phyloP scores from a whole-genome alignment of 2,797 vertebrate species.

The Pampus argenteus region DNA sequence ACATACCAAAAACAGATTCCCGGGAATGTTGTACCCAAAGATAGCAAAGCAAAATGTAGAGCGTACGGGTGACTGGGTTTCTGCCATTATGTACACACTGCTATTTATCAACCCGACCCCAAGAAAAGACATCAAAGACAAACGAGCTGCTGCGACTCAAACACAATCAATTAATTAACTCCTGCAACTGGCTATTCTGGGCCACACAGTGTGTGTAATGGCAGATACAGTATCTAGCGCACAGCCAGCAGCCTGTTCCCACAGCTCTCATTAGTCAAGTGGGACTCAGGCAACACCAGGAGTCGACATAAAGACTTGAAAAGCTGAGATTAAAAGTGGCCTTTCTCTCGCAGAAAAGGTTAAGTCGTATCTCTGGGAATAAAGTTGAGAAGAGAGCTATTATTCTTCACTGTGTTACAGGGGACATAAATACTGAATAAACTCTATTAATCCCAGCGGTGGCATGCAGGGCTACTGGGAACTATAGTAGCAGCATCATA shows the following conservation, averaged over 20 bases:
- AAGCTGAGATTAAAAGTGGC: constrained; percentile 43
- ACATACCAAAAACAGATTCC: constrained; percentile 24
- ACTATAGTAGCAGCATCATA: constrained; percentile 16
- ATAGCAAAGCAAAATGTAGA: constrained; percentile 22
- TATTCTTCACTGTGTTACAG: constrained; percentile 29
- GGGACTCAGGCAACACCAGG: constrained; percentile 12
- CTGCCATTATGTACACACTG: neutral
- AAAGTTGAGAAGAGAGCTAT: constrained; percentile 33
- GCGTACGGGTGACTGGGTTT: neutral
- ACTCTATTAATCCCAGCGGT: constrained; percentile 32
- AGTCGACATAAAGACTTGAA: constrained; percentile 25
- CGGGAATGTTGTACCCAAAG: constrained; percentile 33
- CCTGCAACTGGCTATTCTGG: constrained; percentile 21
- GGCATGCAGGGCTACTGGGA: constrained; percentile 34
- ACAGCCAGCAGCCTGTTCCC: constrained; percentile 39
- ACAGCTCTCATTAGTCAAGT: constrained; percentile 54
- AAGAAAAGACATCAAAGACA: constrained; percentile 27
- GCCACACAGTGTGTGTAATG: constrained; percentile 27
- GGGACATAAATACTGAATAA: constrained; percentile 45
- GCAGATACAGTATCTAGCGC: constrained; percentile 26
- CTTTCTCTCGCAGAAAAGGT: constrained; percentile 32
- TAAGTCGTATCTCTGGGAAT: constrained; percentile 38
- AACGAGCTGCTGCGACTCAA: constrained; percentile 36
- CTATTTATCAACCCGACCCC: constrained; percentile 43
- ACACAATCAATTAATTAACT: constrained; percentile 37